A percentile compares a stretch with the other conserved stretches of the same genome.
These are phyloP conservation scores for Benthosema pterotum DNA, from an alignment of 2,797 vertebrate species.

Conservation along the genomic window DNA sequence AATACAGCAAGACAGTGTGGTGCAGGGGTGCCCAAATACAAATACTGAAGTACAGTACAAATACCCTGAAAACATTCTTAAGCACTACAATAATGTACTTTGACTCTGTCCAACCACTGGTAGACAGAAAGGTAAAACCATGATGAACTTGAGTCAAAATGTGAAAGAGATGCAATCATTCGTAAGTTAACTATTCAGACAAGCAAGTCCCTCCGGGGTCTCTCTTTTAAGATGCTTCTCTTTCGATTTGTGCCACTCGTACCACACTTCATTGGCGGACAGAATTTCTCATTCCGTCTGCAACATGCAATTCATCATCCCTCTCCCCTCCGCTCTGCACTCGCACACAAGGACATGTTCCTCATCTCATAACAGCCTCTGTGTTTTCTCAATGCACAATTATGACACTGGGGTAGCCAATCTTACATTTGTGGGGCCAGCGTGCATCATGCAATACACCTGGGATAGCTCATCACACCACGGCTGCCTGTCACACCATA, in stretches of 20 bases:
- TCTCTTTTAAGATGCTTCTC: no score
- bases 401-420: conserved; percentile 1
- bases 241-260: no score
- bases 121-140: no score
- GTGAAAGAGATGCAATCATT: no score
- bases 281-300: conserved; percentile 15
- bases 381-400: conserved; percentile 19
- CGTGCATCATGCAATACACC: conserved; percentile 28
- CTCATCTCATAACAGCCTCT: conserved; percentile 7
- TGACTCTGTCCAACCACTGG: no score
- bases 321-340: not conserved
- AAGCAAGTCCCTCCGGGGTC: not conserved
- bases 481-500: conserved; percentile 3
- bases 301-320: not conserved
- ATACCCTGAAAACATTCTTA: no score
- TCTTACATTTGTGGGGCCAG: conserved; percentile 13
- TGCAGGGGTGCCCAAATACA: no score
- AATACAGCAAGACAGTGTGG: no score
- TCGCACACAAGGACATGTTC: conserved; percentile 9
- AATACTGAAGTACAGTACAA: no score
- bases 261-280: conserved; percentile 1
- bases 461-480: conserved; percentile 13
- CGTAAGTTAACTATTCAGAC: not conserved
- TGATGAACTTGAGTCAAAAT: no score
- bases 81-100: no score